phyloP scores from a whole-genome alignment of 2,888 invertebrate species.

The Acrobasis repandana region DNA sequence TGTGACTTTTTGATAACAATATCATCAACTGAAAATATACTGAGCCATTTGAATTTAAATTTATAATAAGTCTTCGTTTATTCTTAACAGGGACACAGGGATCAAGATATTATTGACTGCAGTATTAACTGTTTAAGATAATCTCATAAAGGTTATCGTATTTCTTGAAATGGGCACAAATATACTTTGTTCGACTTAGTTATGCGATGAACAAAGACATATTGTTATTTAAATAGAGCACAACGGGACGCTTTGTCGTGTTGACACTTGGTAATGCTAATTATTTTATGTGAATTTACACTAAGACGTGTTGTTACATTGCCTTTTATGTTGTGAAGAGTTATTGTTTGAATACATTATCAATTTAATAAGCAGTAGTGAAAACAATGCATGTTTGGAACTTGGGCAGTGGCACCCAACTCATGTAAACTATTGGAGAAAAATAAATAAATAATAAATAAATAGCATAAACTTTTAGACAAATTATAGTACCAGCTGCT shows the following conservation, averaged over 20 bases:
- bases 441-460: no score
- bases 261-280: background rate
- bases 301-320: background rate
- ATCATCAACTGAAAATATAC: background rate
- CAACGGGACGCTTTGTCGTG: background rate
- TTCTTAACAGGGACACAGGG: constrained; percentile 2
- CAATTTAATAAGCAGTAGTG: background rate
- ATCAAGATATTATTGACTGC: background rate
- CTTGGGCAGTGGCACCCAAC: background rate
- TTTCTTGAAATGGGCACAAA: background rate
- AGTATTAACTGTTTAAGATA: constrained; percentile 10
- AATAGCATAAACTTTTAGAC: no score
- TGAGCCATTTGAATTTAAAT: background rate
- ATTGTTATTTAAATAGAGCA: constrained; percentile 7
- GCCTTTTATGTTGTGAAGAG: background rate
- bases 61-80: background rate
- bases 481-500: no score
- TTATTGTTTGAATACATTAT: background rate
- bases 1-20: background rate
- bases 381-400: background rate
- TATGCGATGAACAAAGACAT: background rate
- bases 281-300: constrained; percentile 1
- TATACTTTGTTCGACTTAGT: constrained; percentile 7
- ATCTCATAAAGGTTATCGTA: constrained; percentile 13
- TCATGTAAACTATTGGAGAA: no score